Evolutionary conservation across 2,888 invertebrate species (phyloP), one percentile per base, ranked within the genome.

Genomic region (Tolmerus cingulatus): DNA sequence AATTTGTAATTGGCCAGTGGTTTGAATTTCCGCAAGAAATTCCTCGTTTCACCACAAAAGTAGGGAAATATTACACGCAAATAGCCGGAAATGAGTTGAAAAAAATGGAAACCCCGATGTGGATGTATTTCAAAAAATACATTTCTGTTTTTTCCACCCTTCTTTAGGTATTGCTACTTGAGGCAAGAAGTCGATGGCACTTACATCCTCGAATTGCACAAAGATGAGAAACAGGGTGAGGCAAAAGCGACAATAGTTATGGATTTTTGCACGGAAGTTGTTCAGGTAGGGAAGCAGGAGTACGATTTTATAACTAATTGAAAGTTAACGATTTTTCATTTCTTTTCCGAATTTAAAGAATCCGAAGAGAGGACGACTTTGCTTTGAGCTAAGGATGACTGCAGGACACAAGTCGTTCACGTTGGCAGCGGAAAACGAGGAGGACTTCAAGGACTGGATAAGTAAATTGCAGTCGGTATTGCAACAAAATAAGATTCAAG

Each of bases 211-310:
- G 98, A 98, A 93, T 95, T 98, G 90, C 97, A 97, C 92, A 98
- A 98, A 93, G 98, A 98, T 93, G 98, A 98, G 88, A 96, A 96
- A 91, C 97, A 97, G 93, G 95, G 95, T 37, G 98, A 98, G 90
- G 96, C 97, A 0, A 98, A 98, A 93, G 96, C 97, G 89, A 96
- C 97, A 51, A 97, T 98, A 91, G 97, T 97, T 89, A 96, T 98
- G 96, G 98, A 98, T 92, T 97, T 97, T 93, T 98, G 98, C 91
- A 96, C 96, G 1, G 97, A 97, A 92, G 97, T 98, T 90, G 95
- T 96, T 87, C 95, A 96, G 94, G 96, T 96, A 82, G 43, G 79
- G 19, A 46, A 3, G 19, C 57, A 57, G 2, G 2, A 66, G 1
- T 66, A 27, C 3, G 27, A 23, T 23, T 23, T 12, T 27, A 23